Evolutionary conservation across 2,113 vertebrate genomes (phyloP), one percentile per base, ranked within the genome.

Genomic region (Phalacrocorax pelagicus): DNA sequence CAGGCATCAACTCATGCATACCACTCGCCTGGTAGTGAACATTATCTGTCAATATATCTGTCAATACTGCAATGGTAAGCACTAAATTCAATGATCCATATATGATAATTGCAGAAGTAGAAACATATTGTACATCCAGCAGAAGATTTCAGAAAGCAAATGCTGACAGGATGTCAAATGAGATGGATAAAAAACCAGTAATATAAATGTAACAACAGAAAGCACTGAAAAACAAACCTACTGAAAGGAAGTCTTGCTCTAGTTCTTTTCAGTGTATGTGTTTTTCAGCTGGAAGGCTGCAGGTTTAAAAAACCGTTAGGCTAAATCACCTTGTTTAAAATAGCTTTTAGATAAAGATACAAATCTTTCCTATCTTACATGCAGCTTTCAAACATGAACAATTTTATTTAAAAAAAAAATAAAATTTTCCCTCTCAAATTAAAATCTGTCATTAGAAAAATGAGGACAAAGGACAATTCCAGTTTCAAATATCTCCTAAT

Each of bases 1-100:
- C 19, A 77, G 34, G 5, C 4, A 49, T 70, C 23, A 58, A 15
- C 8, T 70, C 72, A 54, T 0, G 0, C 8, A 17, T 40, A 49
- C 5, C 7, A 10, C 57, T 75, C 90, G 13, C 15, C 15, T 58
- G 16, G 18, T 40, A 29, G 2, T 74, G 36, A 72, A 69, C 5
- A 15, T 66, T 49, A 49, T n/a, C 20, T 49, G 34, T 6, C 36
- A 73, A 27, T 21, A 15, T 4, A 22, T 12, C 1, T 38, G 38
- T 38, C 38, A 38, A 7, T 46, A 26, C 7, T 40, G 32, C 30
- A 51, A 32, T 3, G 2, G 8, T 51, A 62, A 72, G 4, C 15
- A 55, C 17, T 58, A 51, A 89, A 70, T 62, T 62, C 32, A 42
- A 6, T 55, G 34, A 46, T 54, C 15, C 29, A 21, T 57, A 17